These are phyloP conservation scores for Eulemur coronatus DNA, from an alignment of 2,797 vertebrate species.

Conservation along the genomic window DNA sequence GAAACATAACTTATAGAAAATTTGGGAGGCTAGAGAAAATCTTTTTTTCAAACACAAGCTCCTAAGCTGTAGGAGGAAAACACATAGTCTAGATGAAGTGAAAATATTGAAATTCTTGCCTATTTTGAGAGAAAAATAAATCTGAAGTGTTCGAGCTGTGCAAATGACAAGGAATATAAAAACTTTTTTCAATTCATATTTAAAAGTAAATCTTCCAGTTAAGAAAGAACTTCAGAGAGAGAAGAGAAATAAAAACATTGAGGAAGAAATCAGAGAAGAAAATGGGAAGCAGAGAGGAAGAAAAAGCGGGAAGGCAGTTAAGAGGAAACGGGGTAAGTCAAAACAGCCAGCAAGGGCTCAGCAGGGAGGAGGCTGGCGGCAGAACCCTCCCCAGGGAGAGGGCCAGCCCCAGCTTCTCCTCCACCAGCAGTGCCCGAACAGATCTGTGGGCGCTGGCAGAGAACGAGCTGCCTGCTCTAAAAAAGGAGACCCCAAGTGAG, in stretches of 20 bases:
- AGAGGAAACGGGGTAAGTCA: neutral
- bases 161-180: neutral
- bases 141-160: neutral
- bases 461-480: neutral
- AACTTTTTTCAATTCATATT: neutral
- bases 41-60: neutral
- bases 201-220: neutral
- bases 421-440: neutral
- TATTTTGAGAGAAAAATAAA: neutral
- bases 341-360: neutral
- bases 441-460: neutral
- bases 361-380: neutral
- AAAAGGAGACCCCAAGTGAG: neutral
- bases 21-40: neutral
- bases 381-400: no score
- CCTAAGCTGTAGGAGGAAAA: neutral
- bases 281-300: neutral
- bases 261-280: neutral
- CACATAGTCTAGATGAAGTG: neutral
- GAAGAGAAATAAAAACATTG: neutral
- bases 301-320: neutral
- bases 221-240: neutral
- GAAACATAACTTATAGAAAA: neutral
- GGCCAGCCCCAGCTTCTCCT: neutral
- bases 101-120: neutral